Base-by-base conservation (phyloP, 2,797 vertebrate species). In the Limnodromus scolopaceus region DNA sequence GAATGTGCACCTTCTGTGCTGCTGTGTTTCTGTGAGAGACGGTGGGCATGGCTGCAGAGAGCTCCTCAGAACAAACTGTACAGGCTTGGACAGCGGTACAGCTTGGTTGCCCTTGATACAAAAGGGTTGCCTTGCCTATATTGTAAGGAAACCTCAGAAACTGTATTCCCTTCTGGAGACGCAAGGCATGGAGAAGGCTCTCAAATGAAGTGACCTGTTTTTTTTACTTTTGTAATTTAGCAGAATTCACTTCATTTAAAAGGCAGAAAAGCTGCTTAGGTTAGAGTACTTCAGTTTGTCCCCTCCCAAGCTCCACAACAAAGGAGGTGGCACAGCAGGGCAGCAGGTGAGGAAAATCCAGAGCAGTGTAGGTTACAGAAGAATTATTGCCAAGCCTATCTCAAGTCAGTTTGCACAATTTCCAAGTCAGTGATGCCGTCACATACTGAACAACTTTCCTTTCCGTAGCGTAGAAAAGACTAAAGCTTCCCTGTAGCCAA, bases 11-110 rank as follows among this genome's bases (percentile, higher is more conserved):
- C 0, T 36, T 64, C 22, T 57, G 43, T 28, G 16, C 20, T 36
- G 32, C 55, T 48, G 36, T 28, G 48, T 58, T 84, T 58, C 65
- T 51, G 43, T 24, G 16, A 32, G 25, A 77, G 64, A 38, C 19
- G 0, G 0, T 12, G 18, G 13, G 64, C 38, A 30, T 2, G 3
- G 64, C 43, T 1, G 0, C 41, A 49, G 27, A 63, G 49, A 63
- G 36, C 71, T 63, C 71, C 27, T 70, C 32, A n/a, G 71, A 63
- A 76, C 48, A 55, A 63, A 68, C 9, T 3, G 2, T 20, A 46
- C 16, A 48, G 63, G 55, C 57, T n/a, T 30, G 36, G 3, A 69
- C 13, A 36, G 41, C 4, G 0, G 43, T n/a, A 49, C 23, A 16
- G 43, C 27, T 70, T 43, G 27, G 55, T 28, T 49, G 36, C 27